Evolutionary conservation across 2,888 invertebrate species (phyloP).

Genomic region (Cerastoderma edule): DNA sequence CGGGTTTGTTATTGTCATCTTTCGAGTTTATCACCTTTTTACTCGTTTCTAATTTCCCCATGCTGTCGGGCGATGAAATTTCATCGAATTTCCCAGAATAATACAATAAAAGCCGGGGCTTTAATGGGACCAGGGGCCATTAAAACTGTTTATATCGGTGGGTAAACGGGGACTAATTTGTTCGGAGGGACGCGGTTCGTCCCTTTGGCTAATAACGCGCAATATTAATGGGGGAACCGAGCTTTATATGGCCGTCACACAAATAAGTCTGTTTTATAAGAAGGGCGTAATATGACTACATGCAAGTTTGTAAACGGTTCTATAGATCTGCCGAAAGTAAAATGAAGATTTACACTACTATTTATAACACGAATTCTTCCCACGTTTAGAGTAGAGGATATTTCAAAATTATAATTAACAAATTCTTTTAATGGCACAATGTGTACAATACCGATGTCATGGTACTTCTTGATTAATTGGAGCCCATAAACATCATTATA

Average conservation of each 20-base stretch:
- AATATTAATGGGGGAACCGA: too few species aligned
- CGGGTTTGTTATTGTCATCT: not conserved
- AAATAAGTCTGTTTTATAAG: too few species aligned
- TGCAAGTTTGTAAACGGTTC: not conserved
- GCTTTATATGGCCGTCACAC: too few species aligned
- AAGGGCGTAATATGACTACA: too few species aligned
- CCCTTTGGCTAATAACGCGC: too few species aligned
- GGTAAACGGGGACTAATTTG: conserved; percentile 8
- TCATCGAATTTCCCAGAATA: conserved; percentile 23
- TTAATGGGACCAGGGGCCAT: not conserved
- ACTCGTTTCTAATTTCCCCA: conserved; percentile 28
- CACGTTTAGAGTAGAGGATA: not conserved
- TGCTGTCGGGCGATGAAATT: conserved; percentile 22
- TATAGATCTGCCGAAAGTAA: conserved; percentile 7
- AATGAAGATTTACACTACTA: not conserved
- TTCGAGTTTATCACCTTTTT: not conserved
- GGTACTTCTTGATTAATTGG: too few species aligned
- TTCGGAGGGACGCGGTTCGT: conserved; percentile 6
- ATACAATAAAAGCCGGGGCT: conserved; percentile 4
- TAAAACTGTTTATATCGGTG: conserved; percentile 14
- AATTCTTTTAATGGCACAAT: too few species aligned
- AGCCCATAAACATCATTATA: too few species aligned
- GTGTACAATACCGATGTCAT: too few species aligned
- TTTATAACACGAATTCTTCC: not conserved
- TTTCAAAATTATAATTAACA: too few species aligned